Conservation (phyloP, 2,113 vertebrate genomes). For the Tinamus guttatus region DNA sequence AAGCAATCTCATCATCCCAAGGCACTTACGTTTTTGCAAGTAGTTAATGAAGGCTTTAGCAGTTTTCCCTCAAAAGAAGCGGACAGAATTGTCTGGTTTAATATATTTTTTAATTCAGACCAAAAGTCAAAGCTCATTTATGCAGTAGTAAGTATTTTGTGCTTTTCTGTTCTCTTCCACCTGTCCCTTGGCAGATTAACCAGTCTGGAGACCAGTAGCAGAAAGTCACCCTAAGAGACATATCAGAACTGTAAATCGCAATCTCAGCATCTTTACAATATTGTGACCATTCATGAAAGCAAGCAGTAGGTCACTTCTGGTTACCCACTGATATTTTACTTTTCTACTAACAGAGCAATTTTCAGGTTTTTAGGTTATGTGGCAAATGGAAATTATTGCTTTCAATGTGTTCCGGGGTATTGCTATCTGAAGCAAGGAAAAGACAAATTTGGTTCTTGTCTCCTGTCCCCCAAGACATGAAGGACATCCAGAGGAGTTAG, state of each 20-base stretch:
- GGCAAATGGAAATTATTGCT: slow-evolving; percentile 35
- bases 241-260: slow-evolving; percentile 79
- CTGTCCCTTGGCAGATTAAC: slow-evolving; percentile 68
- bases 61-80: slow-evolving; percentile 6
- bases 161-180: slow-evolving; percentile 15
- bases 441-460: neutral
- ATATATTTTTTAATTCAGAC: neutral
- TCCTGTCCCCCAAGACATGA: neutral
- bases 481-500: neutral
- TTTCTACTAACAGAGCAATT: slow-evolving; percentile 62
- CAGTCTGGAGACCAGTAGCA: slow-evolving; percentile 56
- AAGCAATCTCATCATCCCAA: neutral
- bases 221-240: slow-evolving; percentile 73
- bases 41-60: neutral
- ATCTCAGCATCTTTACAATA: slow-evolving; percentile 54
- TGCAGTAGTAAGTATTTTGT: slow-evolving; percentile 11
- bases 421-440: neutral
- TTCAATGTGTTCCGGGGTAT: slow-evolving; percentile 1
- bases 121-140: neutral
- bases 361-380: slow-evolving; percentile 44
- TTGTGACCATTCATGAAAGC: slow-evolving; percentile 63
- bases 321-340: slow-evolving; percentile 57
- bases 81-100: neutral
- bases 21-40: neutral
- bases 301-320: slow-evolving; percentile 67